Base-by-base conservation (phyloP, 2,113 vertebrate genomes). In the Pteropus alecto region DNA sequence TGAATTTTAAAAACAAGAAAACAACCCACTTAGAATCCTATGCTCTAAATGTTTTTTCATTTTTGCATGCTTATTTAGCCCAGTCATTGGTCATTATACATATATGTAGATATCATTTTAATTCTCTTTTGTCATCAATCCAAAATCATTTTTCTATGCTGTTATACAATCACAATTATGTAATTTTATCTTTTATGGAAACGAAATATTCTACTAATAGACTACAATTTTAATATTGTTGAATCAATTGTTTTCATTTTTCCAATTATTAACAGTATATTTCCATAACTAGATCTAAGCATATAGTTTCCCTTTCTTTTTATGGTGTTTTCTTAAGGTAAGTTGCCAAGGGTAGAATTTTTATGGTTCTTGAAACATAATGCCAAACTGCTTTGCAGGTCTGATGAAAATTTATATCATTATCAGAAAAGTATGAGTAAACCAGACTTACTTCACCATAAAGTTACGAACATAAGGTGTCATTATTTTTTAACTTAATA, bases 311-410 rank as follows among this genome's bases (percentile, higher is more conserved):
- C 46, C 81, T 74, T 79, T 90, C 10, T 87, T 91, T 93, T 81
- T 82, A 82, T 38, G 24, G 10, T 61, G 79, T 61, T 74, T 94
- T 58, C 30, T n/a, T 84, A 95, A 60, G 30, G 35, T 76, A 90
- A 68, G n/a, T 74, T 86, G 7, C n/a, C 13, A 90, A 51, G 33
- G 7, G 48, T 76, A 35, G n/a, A 86, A 74, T 43, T 67, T 78
- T 87, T 87, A 78, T 51, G 46, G 76, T 26, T 83, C 76, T 78
- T 87, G 22, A 91, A 92, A 83, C 22, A 95, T 22, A 78, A 76
- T 76, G 7, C 30, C 35, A 93, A 87, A 85, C 38, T 56, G 12
- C 87, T 28, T 51, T 82, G 51, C 18, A 73, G 28, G 38, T 33
- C 26, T 87, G 46, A 67, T 33, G 22, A 6, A 82, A 94, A 65